Evolutionary conservation across 2,113 vertebrate genomes (phyloP).

Genomic region (Osmerus mordax): DNA sequence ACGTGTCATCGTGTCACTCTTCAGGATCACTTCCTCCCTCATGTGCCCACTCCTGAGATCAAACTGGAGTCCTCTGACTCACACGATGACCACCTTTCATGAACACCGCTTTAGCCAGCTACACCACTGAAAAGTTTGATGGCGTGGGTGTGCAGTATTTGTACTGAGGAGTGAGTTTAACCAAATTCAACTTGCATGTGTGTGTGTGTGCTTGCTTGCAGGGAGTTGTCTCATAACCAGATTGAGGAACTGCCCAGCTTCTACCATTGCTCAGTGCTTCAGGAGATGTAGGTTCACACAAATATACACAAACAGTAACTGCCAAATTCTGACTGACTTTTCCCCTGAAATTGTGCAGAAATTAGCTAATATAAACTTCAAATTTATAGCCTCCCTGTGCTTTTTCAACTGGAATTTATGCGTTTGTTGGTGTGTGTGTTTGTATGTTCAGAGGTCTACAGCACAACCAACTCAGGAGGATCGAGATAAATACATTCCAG

Average conservation of each 20-base stretch:
- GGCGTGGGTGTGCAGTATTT: neutral
- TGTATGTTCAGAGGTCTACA: conserved; percentile 82
- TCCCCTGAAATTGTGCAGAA: neutral
- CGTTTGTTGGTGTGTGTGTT: conserved; percentile 19
- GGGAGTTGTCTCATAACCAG: conserved; percentile 89
- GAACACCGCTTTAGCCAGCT: no score
- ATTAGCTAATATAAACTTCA: neutral
- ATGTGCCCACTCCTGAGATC: no score
- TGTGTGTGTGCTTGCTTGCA: conserved; percentile 61
- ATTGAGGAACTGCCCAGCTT: conserved; percentile 90
- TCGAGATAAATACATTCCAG: conserved; percentile 83
- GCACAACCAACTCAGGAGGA: conserved; percentile 84
- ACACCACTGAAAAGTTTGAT: no score
- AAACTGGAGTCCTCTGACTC: no score
- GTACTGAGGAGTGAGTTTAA: no score
- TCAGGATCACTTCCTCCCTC: no score
- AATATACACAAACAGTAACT: neutral
- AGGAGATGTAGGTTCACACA: conserved; percentile 87
- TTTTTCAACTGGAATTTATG: neutral
- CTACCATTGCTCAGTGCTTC: conserved; percentile 80
- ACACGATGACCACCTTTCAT: no score
- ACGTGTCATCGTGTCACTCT: no score
- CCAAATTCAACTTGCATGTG: conserved; percentile 7
- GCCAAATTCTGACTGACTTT: neutral
- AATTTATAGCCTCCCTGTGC: neutral